Conservation (phyloP, 2,797 vertebrate species). For the Glyptemys insculpta region DNA sequence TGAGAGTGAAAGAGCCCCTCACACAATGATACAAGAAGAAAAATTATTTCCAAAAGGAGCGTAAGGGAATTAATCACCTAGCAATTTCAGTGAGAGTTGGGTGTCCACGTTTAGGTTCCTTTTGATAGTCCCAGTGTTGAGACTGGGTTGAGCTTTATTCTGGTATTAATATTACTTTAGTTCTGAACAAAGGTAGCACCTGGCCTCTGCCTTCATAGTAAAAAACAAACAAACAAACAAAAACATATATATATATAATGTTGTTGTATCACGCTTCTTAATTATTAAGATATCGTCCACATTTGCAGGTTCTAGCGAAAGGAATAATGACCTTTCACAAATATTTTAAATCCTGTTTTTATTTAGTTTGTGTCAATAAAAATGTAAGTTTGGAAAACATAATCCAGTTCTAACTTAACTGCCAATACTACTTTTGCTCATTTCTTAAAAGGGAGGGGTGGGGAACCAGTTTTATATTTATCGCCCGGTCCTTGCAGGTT, state of each 20-base stretch:
- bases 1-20: background rate
- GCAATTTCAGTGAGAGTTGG: background rate
- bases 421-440: background rate
- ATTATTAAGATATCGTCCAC: background rate
- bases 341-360: background rate
- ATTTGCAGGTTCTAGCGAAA: background rate
- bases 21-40: background rate
- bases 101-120: background rate
- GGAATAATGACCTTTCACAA: background rate
- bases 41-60: conserved; percentile 15
- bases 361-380: background rate
- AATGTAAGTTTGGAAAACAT: background rate
- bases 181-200: background rate
- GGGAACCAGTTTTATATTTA: background rate
- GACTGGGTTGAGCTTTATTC: background rate
- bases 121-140: background rate
- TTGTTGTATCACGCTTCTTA: background rate
- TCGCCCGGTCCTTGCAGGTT: background rate
- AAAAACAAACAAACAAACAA: background rate
- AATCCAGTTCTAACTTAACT: background rate
- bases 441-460: background rate
- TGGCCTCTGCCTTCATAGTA: background rate
- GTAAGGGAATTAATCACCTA: background rate
- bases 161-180: background rate
- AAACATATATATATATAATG: background rate